Percentiles rank a stretch among this genome's conserved stretches.
phyloP scores from a whole-genome alignment of 1,140 invertebrate genomes.

The Aphidius gifuensis region DNA sequence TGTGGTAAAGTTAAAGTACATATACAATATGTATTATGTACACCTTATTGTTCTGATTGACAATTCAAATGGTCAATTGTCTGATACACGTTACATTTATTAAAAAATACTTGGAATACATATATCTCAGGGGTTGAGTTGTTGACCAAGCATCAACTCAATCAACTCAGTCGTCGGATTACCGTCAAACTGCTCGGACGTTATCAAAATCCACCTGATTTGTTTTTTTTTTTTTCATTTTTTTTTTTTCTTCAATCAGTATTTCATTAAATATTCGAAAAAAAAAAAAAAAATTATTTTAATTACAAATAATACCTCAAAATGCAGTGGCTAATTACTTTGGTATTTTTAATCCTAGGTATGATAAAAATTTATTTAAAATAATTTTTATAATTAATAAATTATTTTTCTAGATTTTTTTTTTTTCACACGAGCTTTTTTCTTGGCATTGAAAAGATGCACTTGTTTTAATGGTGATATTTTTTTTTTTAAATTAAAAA shows the following conservation, averaged over 20 bases:
- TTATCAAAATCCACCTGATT: background rate
- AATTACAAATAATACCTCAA: background rate
- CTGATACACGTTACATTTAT: no score
- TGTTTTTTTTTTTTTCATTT: slow-evolving; percentile 8
- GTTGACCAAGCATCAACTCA: slow-evolving; percentile 12
- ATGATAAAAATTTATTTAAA: background rate
- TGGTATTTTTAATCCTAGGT: slow-evolving; percentile 2
- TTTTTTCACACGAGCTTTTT: no score
- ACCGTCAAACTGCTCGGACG: slow-evolving; percentile 4
- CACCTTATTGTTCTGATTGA: no score
- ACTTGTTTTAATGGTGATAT: background rate
- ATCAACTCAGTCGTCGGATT: slow-evolving; percentile 20
- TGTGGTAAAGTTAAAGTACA: no score
- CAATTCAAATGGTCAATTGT: no score
- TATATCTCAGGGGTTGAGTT: slow-evolving; percentile 16
- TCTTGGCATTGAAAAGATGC: no score
- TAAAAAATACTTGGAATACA: no score
- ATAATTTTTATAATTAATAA: background rate
- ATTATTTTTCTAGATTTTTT: background rate
- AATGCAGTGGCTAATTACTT: background rate
- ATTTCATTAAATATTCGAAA: no score
- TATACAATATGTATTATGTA: no score
- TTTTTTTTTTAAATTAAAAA: slow-evolving; percentile 1
- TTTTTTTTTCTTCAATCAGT: background rate
- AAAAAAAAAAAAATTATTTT: no score